Conservation (phyloP, 2,113 vertebrate species). For the Nycticebus coucang region DNA sequence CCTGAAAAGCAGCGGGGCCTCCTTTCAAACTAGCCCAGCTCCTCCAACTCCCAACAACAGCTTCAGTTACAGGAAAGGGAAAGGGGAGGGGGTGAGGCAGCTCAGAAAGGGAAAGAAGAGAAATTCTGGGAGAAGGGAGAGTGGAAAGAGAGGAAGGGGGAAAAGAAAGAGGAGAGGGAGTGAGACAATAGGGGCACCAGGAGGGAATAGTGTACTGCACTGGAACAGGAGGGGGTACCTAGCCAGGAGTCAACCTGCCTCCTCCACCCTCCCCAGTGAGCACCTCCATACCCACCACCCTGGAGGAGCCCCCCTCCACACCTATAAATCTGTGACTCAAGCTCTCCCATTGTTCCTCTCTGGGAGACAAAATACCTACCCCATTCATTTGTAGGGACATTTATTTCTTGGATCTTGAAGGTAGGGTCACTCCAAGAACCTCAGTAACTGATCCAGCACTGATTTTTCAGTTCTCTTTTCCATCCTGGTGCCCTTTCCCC, state of each 20-base stretch:
- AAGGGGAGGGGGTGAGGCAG: slow-evolving; percentile 74
- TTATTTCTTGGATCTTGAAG: background rate
- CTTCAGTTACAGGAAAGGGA: slow-evolving; percentile 87
- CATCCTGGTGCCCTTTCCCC: too few relatives aligned
- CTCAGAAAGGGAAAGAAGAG: slow-evolving; percentile 58
- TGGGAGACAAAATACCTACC: slow-evolving; percentile 31
- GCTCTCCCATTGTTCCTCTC: background rate
- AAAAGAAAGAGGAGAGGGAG: too few relatives aligned
- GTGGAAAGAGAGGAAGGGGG: background rate
- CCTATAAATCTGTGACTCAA: background rate
- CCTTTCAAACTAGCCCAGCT: slow-evolving; percentile 83
- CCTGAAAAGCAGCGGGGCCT: slow-evolving; percentile 86
- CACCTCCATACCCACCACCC: background rate
- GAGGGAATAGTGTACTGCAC: background rate
- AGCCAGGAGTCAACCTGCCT: background rate
- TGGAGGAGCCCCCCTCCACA: background rate
- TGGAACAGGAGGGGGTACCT: background rate
- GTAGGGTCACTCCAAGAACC: background rate
- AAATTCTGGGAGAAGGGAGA: slow-evolving; percentile 58
- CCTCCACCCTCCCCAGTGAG: background rate
- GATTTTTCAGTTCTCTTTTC: background rate
- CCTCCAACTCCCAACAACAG: slow-evolving; percentile 85
- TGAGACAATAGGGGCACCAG: background rate
- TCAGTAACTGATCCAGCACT: background rate
- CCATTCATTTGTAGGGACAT: background rate